These are phyloP conservation scores for Melanaphis sacchari DNA, from an alignment of 1,140 invertebrate species.

Conservation along the genomic window DNA sequence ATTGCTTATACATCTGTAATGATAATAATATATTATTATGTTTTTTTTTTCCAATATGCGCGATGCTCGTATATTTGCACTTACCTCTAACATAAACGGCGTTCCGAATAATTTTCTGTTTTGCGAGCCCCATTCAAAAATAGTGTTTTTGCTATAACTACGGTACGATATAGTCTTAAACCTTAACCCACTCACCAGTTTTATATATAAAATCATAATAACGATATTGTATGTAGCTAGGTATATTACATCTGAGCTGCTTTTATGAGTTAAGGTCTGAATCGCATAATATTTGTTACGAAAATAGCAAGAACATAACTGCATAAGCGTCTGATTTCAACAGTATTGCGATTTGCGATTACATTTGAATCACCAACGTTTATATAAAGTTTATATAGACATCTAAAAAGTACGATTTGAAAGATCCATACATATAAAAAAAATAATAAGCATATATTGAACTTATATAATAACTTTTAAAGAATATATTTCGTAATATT, in stretches of 20 bases:
- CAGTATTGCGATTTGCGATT: background rate
- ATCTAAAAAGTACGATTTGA: background rate
- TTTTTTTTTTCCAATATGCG: background rate
- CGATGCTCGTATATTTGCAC: background rate
- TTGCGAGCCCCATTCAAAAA: background rate
- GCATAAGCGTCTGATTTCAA: background rate
- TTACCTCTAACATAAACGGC: background rate
- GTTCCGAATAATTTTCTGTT: background rate
- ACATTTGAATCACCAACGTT: background rate
- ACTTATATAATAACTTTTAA: background rate
- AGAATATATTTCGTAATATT: background rate
- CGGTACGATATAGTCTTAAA: background rate
- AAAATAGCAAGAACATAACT: background rate
- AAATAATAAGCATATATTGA: background rate
- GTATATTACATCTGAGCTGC: background rate
- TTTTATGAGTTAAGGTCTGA: background rate
- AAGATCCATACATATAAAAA: background rate
- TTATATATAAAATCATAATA: conserved; percentile 1
- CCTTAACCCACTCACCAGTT: background rate
- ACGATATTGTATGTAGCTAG: background rate
- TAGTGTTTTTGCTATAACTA: background rate
- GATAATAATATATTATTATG: background rate
- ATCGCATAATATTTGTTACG: background rate
- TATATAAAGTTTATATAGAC: too few relatives aligned
- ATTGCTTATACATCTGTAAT: background rate